Percentiles rank a stretch among this genome's conserved stretches.
Conservation (phyloP, 2,113 vertebrate genomes). For the Chaenocephalus aceratus region DNA sequence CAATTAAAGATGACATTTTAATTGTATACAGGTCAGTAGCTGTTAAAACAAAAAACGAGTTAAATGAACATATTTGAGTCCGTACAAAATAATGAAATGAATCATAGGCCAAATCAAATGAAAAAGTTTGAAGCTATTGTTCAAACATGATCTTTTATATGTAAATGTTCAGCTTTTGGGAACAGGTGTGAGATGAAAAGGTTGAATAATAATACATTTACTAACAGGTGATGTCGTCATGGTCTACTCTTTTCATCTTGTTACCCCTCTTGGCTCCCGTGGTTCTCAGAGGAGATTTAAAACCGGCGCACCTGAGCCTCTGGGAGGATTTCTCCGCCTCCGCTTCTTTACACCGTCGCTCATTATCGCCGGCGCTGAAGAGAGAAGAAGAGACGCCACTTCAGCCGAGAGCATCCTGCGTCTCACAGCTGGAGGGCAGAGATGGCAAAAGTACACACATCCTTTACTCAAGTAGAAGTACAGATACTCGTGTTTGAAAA, state of each 20-base stretch:
- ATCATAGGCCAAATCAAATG: no score
- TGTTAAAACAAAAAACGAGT: no score
- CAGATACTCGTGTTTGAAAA: no score
- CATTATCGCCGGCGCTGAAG: constrained; percentile 42
- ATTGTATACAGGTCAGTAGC: no score
- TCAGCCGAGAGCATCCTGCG: constrained; percentile 44
- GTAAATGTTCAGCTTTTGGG: no score
- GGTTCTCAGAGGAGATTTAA: constrained; percentile 40
- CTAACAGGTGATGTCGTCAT: constrained; percentile 28
- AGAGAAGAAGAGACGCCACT: constrained; percentile 43
- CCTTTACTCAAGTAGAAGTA: no score
- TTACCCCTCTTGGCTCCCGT: constrained; percentile 7
- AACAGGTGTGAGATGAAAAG: constrained; percentile 28
- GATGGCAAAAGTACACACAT: no score
- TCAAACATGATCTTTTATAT: no score
- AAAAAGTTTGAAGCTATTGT: no score
- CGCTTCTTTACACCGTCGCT: constrained; percentile 51
- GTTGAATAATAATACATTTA: constrained; percentile 1
- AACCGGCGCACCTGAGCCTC: constrained; percentile 31
- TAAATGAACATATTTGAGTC: no score
- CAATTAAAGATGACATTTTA: no score
- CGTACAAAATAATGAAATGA: no score
- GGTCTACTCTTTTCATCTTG: constrained; percentile 24
- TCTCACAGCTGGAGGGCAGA: constrained; percentile 21
- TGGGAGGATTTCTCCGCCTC: constrained; percentile 50